Conservation (phyloP, 2,888 invertebrate species). For the Meiosimyza platycephala region DNA sequence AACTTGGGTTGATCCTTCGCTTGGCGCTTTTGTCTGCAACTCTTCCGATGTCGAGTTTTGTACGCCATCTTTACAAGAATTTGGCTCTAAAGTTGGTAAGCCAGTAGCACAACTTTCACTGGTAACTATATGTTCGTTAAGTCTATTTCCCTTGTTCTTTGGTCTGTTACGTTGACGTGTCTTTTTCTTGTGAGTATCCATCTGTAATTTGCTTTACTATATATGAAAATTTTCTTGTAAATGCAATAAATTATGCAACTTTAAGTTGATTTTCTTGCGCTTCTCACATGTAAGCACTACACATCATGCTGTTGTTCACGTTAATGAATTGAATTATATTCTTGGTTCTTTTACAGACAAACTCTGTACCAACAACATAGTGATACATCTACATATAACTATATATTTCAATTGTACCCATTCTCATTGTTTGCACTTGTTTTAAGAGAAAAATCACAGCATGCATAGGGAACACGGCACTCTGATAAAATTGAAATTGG, state of each 20-base stretch:
- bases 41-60: not conserved
- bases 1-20: not conserved
- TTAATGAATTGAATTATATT: constrained; percentile 1
- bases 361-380: too few species aligned
- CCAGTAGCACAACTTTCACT: not conserved
- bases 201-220: constrained; percentile 35
- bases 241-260: constrained; percentile 45
- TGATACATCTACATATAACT: too few species aligned
- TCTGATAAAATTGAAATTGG: constrained; percentile 42
- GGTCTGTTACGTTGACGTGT: constrained; percentile 58
- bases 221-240: constrained; percentile 1
- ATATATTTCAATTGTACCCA: too few species aligned
- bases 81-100: not conserved
- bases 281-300: constrained; percentile 25
- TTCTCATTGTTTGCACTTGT: too few species aligned
- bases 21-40: not conserved
- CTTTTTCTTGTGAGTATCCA: constrained; percentile 53
- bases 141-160: constrained; percentile 55
- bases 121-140: too few species aligned
- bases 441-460: too few species aligned
- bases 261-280: constrained; percentile 28
- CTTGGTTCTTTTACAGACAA: too few species aligned
- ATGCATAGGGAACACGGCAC: too few species aligned
- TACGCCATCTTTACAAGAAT: not conserved
- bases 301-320: constrained; percentile 38